Evolutionary conservation across 2,113 vertebrate genomes (phyloP).

Genomic region (Ceratotherium simum): DNA sequence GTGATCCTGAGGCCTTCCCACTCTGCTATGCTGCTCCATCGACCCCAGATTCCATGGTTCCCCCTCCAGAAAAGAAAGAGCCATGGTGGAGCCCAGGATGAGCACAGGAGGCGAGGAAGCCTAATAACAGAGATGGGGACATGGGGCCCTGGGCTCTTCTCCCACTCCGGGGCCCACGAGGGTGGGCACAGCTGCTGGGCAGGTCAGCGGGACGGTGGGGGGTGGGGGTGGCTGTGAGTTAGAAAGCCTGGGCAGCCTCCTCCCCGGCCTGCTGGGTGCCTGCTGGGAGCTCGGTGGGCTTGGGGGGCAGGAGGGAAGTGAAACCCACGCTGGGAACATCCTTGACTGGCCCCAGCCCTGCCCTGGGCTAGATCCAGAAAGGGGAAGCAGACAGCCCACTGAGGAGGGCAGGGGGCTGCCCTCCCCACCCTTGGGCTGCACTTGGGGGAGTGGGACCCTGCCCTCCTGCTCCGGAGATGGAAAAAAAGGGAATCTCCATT

Average conservation of each 20-base stretch:
- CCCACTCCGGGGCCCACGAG: neutral
- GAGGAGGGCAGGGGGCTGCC: neutral
- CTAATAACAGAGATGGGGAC: too few relatives aligned
- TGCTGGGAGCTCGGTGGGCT: rapidly evolving
- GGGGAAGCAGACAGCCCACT: neutral
- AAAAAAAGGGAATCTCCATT: neutral
- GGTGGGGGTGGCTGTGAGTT: neutral
- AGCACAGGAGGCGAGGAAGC: neutral
- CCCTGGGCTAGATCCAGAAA: neutral
- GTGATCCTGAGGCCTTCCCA: neutral
- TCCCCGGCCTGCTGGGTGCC: rapidly evolving
- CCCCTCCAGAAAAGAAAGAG: neutral
- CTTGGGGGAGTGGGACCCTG: neutral
- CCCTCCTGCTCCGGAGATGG: neutral
- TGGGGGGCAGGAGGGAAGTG: neutral
- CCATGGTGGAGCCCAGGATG: too few relatives aligned
- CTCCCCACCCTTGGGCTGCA: neutral
- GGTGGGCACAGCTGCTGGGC: rapidly evolving
- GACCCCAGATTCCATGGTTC: neutral
- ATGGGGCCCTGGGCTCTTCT: neutral
- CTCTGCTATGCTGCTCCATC: neutral
- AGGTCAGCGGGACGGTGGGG: neutral
- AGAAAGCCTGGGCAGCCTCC: neutral
- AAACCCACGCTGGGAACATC: constrained; percentile 33
- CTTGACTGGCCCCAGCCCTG: neutral